Base-by-base conservation (phyloP, 2,888 invertebrate species). In the Yponomeuta evonymella region DNA sequence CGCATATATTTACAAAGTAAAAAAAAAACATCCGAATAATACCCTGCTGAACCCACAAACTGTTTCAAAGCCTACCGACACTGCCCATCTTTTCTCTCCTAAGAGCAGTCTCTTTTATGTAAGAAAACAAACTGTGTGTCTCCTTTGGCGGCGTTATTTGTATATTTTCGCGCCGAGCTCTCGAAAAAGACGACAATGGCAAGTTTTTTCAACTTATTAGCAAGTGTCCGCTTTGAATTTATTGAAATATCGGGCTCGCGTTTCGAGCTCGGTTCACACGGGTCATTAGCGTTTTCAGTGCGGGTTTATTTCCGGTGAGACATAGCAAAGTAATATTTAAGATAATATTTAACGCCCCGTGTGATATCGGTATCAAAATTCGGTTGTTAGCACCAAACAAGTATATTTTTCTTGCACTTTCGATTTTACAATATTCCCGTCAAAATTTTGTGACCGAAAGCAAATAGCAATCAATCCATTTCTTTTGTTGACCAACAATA, bases 171-270 rank as follows among this genome's bases (percentile, higher is more conserved):
- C 78, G 75, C 68, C 72, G 51, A 58, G 51, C 73, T 75, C 76
- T 76, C 73, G 72, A 73, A 74, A 72, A 74, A 72, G 73, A 72
- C 72, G 74, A 76, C 77, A 77, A 77, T 80, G 75, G 77, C 72
- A 80, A 76, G 77, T 79, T 79, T 58, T 78, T 76, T 75, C 74
- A 76, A 77, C 73, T 75, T 77, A 75, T 76, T 78, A 77, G 73
- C 74, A 58, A 73, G 75, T 73, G 73, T 36, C 10, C 72, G 73
- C 74, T 75, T 77, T 75, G 74, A 73, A 73, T 73, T 73, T 77
- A 75, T 76, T 79, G 74, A 75, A 75, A 76, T 72, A 76, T 75
- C 74, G 75, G 74, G 72, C 74, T 77, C 74, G 43, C 43, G 36
- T 43, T 43, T 72, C 75, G 74, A 72, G 73, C 67, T 71, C 71